These are phyloP conservation scores for Mormyrus iriodes DNA, from an alignment of 2,113 vertebrate genomes.

Conservation along the genomic window DNA sequence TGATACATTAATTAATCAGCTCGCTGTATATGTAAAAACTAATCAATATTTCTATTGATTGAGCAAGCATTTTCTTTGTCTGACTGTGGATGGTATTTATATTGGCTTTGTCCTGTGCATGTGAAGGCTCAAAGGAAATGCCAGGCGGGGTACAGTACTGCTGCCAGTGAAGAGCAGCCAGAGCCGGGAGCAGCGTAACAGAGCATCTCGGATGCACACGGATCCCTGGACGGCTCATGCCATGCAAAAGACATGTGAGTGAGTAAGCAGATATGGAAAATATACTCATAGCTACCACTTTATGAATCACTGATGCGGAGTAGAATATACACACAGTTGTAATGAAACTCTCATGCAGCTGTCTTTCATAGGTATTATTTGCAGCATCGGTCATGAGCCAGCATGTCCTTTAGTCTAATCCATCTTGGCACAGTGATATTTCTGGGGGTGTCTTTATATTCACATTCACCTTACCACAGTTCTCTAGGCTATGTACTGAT, in stretches of 20 bases:
- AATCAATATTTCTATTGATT: not conserved
- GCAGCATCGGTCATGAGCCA: not conserved
- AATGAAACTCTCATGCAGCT: not conserved
- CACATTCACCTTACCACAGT: not conserved
- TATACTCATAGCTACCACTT: not conserved
- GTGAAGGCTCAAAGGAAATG: constrained; percentile 20
- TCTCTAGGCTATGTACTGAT: not conserved
- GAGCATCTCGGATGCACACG: not conserved
- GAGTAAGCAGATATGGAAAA: not conserved
- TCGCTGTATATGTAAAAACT: not conserved
- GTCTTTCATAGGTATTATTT: not conserved
- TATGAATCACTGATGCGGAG: not conserved
- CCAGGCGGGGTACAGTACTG: constrained; percentile 22
- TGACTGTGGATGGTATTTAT: not conserved
- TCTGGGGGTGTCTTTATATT: not conserved
- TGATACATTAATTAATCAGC: not conserved
- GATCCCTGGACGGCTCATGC: not conserved
- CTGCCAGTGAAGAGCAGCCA: constrained; percentile 13
- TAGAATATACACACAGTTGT: not conserved
- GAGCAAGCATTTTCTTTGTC: not conserved
- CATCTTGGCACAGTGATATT: not conserved
- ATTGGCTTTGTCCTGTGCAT: not conserved
- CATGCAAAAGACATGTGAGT: not conserved
- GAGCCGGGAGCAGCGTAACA: constrained; percentile 19
- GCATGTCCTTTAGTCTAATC: not conserved